Conservation (phyloP, 2,113 vertebrate species). For the Lagopus muta region DNA sequence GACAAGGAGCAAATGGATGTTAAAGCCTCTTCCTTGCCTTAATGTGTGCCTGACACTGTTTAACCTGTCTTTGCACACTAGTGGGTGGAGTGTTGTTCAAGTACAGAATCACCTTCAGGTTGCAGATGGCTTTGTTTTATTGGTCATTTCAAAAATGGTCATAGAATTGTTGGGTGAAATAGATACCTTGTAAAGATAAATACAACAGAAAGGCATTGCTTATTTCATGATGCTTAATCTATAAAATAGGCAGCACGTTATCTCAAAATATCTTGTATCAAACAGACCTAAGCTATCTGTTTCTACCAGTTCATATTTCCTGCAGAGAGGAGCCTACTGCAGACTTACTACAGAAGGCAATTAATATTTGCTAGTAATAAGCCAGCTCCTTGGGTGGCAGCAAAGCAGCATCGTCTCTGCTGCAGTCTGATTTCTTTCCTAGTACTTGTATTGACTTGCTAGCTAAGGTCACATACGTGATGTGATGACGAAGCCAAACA, state of each 20-base stretch:
- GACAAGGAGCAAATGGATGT: neutral
- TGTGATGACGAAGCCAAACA: rapidly evolving
- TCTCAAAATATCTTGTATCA: neutral
- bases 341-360: neutral
- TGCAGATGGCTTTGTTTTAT: neutral
- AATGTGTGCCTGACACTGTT: neutral
- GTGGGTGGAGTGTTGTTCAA: neutral
- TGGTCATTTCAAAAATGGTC: neutral
- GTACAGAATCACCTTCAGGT: neutral
- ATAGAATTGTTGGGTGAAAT: rapidly evolving
- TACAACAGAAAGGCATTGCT: neutral
- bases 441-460: neutral
- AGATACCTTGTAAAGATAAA: neutral
- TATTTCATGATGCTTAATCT: neutral
- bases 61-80: neutral
- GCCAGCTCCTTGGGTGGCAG: neutral
- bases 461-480: neutral
- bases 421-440: neutral
- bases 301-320: neutral
- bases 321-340: neutral
- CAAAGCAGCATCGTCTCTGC: neutral
- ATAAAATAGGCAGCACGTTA: neutral
- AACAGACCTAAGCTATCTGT: neutral
- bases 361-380: neutral
- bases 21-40: neutral